Conservation (phyloP, 2,888 invertebrate genomes). For the Bimastos eiseni region DNA sequence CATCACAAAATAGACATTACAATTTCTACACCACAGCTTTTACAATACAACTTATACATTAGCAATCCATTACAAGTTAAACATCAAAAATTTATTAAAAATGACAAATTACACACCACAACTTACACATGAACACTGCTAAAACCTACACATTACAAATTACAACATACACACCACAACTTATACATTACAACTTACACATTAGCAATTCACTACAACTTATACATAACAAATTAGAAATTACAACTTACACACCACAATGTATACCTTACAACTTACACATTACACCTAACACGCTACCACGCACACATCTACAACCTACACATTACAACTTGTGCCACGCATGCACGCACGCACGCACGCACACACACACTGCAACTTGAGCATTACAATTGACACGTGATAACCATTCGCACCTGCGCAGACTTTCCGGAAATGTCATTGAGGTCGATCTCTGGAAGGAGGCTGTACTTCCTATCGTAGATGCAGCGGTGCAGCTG, state of each 20-base stretch:
- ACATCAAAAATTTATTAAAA: too few species aligned
- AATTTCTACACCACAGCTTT: background rate
- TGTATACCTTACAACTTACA: too few species aligned
- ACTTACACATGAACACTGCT: background rate
- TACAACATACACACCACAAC: background rate
- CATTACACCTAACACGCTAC: too few species aligned
- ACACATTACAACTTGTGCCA: too few species aligned
- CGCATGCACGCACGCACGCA: too few species aligned
- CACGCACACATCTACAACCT: background rate
- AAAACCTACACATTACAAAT: background rate
- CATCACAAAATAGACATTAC: background rate
- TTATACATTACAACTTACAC: too few species aligned
- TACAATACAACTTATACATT: background rate
- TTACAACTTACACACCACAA: too few species aligned
- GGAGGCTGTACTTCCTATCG: constrained; percentile 87
- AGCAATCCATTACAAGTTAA: too few species aligned
- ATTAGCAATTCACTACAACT: too few species aligned
- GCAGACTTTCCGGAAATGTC: background rate
- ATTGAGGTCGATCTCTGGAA: constrained; percentile 65
- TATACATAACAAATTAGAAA: too few species aligned
- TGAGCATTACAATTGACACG: too few species aligned
- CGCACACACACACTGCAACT: background rate
- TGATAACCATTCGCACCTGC: constrained; percentile 29
- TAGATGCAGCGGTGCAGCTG: constrained; percentile 95
- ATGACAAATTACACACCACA: background rate